Base-by-base conservation (phyloP, 2,113 vertebrate species). In the Eolophus roseicapilla region DNA sequence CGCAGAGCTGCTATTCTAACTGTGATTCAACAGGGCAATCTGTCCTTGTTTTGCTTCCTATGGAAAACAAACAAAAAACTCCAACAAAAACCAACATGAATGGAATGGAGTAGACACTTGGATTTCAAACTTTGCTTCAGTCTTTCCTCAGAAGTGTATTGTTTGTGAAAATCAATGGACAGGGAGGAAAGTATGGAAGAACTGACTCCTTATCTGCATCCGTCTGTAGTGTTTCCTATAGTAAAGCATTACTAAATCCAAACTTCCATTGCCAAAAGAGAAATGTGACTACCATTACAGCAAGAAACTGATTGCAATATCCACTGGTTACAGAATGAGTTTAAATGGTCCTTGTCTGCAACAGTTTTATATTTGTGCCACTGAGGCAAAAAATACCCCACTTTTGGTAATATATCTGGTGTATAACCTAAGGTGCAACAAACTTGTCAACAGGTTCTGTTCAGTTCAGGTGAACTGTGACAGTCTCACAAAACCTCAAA, bases 21-120 rank as follows among this genome's bases (percentile, higher is more conserved):
- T 60, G n/a, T 68, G 19, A 75, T 76, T 68, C 39, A 82, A 16
- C 8, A 75, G 16, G 37, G 28, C 7, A 63, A 75, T 28, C 8
- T 86, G 27, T 43, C 25, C 12, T 57, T 69, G 14, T 35, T 90
- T 82, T 70, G 5, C 15, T 83, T 53, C 15, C 41, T 33, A 16
- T 17, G 6, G 2, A 4, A 20, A 17, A 62, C 8, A 44, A 62
- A 11, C 10, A 18, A 25, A 43, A 28, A 23, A 31, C 6, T 2
- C 7, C 13, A 4, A 1, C 15, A 2, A 10, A 35, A 46, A 39
- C 2, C 15, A 53, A 21, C 4, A 59, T 47, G 7, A 8, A 21
- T 4, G n/a, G 12, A 37, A 25, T 73, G 21, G 9, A 55, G 20
- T 28, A 39, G 35, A 28, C 7, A 18, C 11, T 10, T 59, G 19